Evolutionary conservation across 64 coral and sea anemone genomes (phyloP).

Genomic region (Montipora capricornis): DNA sequence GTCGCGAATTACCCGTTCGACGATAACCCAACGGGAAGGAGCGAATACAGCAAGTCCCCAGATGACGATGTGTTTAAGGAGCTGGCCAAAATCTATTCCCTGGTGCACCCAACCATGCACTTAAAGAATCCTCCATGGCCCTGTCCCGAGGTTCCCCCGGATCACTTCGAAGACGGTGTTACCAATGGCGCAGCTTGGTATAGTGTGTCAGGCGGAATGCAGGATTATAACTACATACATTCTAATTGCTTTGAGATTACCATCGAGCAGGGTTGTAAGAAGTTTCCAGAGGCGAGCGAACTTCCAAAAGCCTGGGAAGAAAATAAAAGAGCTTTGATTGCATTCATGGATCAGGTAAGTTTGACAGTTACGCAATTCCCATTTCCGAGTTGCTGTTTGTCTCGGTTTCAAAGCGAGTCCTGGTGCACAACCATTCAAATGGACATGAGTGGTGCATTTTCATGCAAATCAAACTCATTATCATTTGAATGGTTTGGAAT

Average conservation of each 20-base stretch:
- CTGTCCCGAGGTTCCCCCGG: constrained; percentile 94
- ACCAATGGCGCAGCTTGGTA: constrained; percentile 99
- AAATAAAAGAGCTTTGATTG: constrained; percentile 86
- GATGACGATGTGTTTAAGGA: constrained; percentile 96
- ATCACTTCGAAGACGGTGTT: constrained; percentile 97
- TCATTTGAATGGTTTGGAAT: no score
- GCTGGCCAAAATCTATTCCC: constrained; percentile 92
- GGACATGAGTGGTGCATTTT: no score
- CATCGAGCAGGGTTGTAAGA: constrained; percentile 96
- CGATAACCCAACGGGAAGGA: constrained; percentile 71
- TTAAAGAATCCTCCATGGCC: constrained; percentile 96
- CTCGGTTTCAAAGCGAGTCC: no score
- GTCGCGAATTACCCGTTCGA: constrained; percentile 96
- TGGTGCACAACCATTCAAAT: no score
- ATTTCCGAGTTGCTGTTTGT: no score
- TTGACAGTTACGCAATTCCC: neutral
- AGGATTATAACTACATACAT: constrained; percentile 96
- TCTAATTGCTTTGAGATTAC: constrained; percentile 98
- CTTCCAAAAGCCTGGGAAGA: constrained; percentile 93
- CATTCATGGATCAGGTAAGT: constrained; percentile 86
- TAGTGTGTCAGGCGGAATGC: constrained; percentile 98
- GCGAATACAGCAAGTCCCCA: constrained; percentile 87
- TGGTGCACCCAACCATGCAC: constrained; percentile 93
- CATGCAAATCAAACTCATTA: no score
- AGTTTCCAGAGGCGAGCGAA: constrained; percentile 85